Evolutionary conservation across 2,113 vertebrate species (phyloP).

Genomic region (Gallinago jamesoni): DNA sequence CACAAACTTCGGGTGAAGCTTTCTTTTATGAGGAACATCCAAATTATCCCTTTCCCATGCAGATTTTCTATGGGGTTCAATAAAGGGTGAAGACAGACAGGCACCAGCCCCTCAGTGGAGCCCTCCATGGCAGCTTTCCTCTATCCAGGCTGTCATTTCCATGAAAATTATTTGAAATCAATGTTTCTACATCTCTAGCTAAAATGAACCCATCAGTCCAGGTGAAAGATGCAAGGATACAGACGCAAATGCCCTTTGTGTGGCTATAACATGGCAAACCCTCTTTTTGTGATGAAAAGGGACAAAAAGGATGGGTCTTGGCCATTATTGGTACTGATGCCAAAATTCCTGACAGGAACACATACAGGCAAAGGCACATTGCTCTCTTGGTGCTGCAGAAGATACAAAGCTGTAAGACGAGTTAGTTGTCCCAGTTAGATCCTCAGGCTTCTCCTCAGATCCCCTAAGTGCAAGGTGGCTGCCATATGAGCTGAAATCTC

Average conservation of each 20-base stretch:
- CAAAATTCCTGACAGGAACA: neutral
- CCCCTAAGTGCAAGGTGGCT: neutral
- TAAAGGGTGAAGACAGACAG: neutral
- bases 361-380: fast-evolving
- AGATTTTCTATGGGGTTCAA: neutral
- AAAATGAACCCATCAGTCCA: neutral
- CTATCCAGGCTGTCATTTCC: neutral
- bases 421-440: neutral
- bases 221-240: neutral
- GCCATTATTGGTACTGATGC: neutral
- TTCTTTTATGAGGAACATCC: neutral
- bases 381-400: neutral
- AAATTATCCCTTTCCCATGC: neutral
- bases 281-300: neutral
- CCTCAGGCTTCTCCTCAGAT: neutral
- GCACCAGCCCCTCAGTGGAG: neutral
- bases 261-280: neutral
- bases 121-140: neutral
- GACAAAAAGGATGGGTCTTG: neutral
- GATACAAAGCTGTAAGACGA: neutral
- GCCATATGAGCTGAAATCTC: neutral
- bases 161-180: neutral
- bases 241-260: neutral
- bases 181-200: neutral
- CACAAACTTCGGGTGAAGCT: neutral